phyloP scores from a whole-genome alignment of 2,797 vertebrate species.

The Melanotaenia maccullochi region DNA sequence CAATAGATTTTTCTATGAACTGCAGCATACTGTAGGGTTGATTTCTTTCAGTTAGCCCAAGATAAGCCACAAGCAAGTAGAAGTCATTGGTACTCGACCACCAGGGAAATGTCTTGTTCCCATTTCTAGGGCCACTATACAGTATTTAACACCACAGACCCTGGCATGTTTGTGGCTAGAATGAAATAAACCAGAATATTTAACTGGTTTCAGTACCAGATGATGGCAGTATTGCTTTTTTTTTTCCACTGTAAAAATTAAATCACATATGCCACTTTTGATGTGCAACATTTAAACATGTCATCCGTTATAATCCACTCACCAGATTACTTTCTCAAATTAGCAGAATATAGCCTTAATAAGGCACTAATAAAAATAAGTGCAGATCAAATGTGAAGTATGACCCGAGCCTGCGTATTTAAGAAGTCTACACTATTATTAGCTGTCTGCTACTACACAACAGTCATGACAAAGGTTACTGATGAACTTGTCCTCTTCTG shows the following conservation, averaged over 20 bases:
- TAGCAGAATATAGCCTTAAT: constrained; percentile 7
- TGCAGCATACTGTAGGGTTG: constrained; percentile 53
- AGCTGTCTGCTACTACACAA: constrained; percentile 11
- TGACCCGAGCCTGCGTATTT: constrained; percentile 5
- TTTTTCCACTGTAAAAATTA: constrained; percentile 28
- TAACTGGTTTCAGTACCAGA: constrained; percentile 22
- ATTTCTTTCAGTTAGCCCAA: constrained; percentile 39
- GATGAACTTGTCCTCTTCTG: not conserved
- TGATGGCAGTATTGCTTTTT: constrained; percentile 20
- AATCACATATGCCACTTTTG: not conserved
- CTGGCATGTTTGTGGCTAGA: constrained; percentile 37
- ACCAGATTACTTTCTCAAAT: constrained; percentile 12
- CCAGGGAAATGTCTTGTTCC: not conserved
- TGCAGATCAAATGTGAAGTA: not conserved
- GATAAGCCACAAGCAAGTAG: constrained; percentile 22
- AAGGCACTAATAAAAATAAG: not conserved
- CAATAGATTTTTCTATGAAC: constrained; percentile 79
- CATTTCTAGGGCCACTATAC: constrained; percentile 44
- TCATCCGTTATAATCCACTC: constrained; percentile 11
- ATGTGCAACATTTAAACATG: constrained; percentile 8
- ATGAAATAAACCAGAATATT: constrained; percentile 18
- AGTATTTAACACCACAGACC: constrained; percentile 15
- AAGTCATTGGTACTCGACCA: constrained; percentile 6
- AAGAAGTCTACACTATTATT: constrained; percentile 14
- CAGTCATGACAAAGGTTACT: constrained; percentile 2